Percentiles rank a stretch among this genome's conserved stretches.
Conservation (phyloP, 2,113 vertebrate species). For the Entosphenus tridentatus region DNA sequence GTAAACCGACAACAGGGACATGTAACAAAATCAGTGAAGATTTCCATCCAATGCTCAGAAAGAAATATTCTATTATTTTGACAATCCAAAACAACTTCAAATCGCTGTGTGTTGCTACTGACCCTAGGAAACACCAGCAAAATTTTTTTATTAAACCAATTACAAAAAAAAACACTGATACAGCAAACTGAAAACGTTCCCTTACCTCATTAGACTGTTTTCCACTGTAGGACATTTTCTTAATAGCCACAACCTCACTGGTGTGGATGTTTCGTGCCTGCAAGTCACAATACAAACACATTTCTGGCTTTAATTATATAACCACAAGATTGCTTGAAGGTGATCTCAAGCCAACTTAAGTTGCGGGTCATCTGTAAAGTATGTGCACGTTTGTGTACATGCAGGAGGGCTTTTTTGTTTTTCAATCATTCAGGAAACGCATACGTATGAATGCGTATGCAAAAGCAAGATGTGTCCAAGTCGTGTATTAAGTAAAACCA, state of each 20-base stretch:
- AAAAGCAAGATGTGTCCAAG: too few species aligned
- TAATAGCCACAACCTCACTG: constrained; percentile 98
- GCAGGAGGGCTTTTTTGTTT: too few species aligned
- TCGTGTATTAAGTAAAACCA: too few species aligned
- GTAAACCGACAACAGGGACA: too few species aligned
- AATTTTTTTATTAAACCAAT: neutral
- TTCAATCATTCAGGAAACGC: too few species aligned
- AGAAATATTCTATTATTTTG: neutral
- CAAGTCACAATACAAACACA: neutral
- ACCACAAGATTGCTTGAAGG: constrained; percentile 2
- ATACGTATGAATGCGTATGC: too few species aligned
- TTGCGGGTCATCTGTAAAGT: too few species aligned
- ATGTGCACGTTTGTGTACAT: too few species aligned
- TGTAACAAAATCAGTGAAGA: neutral
- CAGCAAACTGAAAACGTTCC: constrained; percentile 7
- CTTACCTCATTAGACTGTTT: constrained; percentile 89
- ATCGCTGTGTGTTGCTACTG: too few species aligned
- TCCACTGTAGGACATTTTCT: constrained; percentile 98
- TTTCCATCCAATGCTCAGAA: neutral
- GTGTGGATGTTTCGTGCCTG: constrained; percentile 85
- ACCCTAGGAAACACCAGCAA: neutral
- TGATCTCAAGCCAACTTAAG: too few species aligned
- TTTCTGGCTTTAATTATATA: constrained; percentile 1
- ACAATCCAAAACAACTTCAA: neutral
- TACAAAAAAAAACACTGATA: neutral